These are phyloP conservation scores for Cryptomyrus ogoouensis DNA, from an alignment of 2,113 vertebrate genomes.

Conservation along the genomic window DNA sequence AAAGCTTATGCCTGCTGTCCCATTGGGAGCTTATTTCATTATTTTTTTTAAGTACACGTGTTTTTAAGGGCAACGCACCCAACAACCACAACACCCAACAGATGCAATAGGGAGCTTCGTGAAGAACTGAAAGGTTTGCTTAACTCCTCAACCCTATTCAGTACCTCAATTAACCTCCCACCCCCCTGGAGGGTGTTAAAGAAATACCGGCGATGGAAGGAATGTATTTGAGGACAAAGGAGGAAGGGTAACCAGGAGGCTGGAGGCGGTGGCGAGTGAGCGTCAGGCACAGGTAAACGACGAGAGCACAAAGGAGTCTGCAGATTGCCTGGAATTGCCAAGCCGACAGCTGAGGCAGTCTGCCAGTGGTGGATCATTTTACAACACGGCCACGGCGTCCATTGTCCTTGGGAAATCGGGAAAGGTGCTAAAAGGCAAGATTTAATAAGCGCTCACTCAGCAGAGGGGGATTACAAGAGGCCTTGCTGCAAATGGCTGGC, in stretches of 20 bases:
- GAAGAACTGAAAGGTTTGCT: background rate
- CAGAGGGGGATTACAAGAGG: conserved; percentile 42
- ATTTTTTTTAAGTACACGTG: background rate
- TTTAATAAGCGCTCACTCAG: conserved; percentile 44
- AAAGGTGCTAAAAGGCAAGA: conserved; percentile 36
- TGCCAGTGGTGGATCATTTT: conserved; percentile 43
- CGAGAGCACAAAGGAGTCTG: conserved; percentile 37
- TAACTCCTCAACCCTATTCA: background rate
- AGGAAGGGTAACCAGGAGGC: background rate
- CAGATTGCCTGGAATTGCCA: conserved; percentile 42
- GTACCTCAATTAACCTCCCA: background rate
- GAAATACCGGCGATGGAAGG: background rate
- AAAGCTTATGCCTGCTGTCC: background rate
- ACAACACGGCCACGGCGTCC: conserved; percentile 18
- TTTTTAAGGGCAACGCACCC: background rate
- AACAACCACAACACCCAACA: background rate
- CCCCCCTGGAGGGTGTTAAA: background rate
- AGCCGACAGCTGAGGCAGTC: conserved; percentile 39
- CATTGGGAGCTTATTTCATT: background rate
- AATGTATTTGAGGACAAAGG: background rate
- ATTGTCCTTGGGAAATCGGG: conserved; percentile 34
- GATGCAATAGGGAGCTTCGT: background rate
- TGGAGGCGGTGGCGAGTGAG: conserved; percentile 8
- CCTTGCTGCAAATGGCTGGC: background rate
- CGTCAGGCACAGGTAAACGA: conserved; percentile 34